A percentile compares a stretch with the other conserved stretches of the same genome.
These are phyloP conservation scores for Agonopterix heracliana DNA, from an alignment of 2,888 invertebrate genomes.

Conservation along the genomic window DNA sequence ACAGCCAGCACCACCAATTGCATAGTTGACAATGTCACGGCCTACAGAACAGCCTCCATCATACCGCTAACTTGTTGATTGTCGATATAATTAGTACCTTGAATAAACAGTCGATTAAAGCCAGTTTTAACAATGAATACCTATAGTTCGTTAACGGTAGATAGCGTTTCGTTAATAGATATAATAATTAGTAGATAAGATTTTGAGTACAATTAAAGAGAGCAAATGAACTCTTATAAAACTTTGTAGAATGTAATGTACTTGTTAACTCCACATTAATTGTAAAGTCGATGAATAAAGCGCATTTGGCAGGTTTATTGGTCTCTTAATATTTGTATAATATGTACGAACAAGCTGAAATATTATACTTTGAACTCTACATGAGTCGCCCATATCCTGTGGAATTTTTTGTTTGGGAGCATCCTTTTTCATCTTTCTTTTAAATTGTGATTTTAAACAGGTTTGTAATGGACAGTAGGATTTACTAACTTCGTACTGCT, in stretches of 20 bases:
- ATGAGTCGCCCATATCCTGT: too few relatives aligned
- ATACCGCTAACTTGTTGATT: constrained; percentile 4
- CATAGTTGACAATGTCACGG: constrained; percentile 52
- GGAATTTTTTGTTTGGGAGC: too few relatives aligned
- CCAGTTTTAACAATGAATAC: constrained; percentile 36
- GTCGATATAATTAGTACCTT: neutral
- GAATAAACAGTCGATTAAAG: constrained; percentile 10
- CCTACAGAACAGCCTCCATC: constrained; percentile 36
- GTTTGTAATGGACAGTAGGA: too few relatives aligned
- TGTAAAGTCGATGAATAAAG: neutral
- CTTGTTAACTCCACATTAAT: neutral
- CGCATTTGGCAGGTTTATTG: too few relatives aligned
- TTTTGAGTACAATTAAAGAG: constrained; percentile 37
- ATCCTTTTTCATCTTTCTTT: too few relatives aligned
- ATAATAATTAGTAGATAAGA: constrained; percentile 45
- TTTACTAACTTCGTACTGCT: too few relatives aligned
- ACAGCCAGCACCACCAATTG: neutral
- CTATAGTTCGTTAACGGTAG: constrained; percentile 34
- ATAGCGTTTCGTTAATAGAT: constrained; percentile 36
- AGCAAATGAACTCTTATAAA: constrained; percentile 25
- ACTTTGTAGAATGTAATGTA: neutral
- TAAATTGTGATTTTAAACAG: too few relatives aligned
- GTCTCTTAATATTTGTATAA: too few relatives aligned
- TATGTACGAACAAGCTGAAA: too few relatives aligned
- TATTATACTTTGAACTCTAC: too few relatives aligned